These are phyloP conservation scores for Chrysochloris asiatica DNA, from an alignment of 2,113 vertebrate species.

Conservation along the genomic window DNA sequence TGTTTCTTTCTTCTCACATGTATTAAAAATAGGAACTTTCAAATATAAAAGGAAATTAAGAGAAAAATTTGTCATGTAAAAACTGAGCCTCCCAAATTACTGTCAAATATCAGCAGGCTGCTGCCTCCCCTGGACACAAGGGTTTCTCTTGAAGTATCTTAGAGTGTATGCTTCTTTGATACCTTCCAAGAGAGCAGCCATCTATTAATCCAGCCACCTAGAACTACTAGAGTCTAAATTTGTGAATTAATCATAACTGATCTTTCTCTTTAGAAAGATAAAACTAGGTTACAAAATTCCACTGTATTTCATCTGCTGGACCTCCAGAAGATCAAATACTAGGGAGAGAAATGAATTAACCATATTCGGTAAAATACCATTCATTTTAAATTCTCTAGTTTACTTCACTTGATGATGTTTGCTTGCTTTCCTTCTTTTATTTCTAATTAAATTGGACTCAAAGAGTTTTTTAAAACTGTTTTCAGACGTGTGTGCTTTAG, in stretches of 20 bases:
- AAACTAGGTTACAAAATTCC: neutral
- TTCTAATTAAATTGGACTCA: no score
- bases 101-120: neutral
- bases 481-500: no score
- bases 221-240: neutral
- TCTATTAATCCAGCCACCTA: neutral
- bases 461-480: no score
- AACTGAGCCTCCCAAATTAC: neutral
- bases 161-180: neutral
- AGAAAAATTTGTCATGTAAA: neutral
- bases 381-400: no score
- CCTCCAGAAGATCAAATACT: neutral
- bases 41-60: neutral
- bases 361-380: neutral
- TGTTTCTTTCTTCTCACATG: neutral
- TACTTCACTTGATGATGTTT: no score
- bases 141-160: neutral
- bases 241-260: slow-evolving; percentile 43
- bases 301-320: neutral
- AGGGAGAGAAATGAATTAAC: neutral
- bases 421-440: no score
- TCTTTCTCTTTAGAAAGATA: neutral
- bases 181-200: neutral
- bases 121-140: neutral
- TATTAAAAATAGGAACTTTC: neutral